Evolutionary conservation across 1,140 invertebrate genomes (phyloP).

Genomic region (Rhyacophila brunnea): DNA sequence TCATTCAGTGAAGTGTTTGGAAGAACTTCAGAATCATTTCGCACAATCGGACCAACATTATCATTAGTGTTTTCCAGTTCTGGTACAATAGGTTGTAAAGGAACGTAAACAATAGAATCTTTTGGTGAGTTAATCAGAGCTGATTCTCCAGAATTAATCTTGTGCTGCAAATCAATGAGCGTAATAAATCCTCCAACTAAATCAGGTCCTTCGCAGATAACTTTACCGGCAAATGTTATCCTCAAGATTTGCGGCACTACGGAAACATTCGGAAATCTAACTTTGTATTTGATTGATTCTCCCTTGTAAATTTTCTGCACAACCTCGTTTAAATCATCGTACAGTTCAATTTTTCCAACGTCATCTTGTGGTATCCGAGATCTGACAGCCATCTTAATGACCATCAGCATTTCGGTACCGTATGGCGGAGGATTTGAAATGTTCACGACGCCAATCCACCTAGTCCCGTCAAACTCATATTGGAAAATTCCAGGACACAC

Average conservation of each 20-base stretch:
- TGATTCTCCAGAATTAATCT: slow-evolving; percentile 37
- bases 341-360: slow-evolving; percentile 41
- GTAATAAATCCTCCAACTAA: slow-evolving; percentile 37
- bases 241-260: slow-evolving; percentile 41
- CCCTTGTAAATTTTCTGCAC: slow-evolving; percentile 34
- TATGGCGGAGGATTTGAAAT: slow-evolving; percentile 38
- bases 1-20: no score
- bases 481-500: slow-evolving; percentile 49
- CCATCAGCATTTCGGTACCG: slow-evolving; percentile 36
- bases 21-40: no score
- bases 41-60: no score
- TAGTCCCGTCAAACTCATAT: slow-evolving; percentile 41
- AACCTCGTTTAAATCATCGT: slow-evolving; percentile 36
- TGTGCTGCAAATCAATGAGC: slow-evolving; percentile 42
- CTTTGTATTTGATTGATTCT: slow-evolving; percentile 38
- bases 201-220: slow-evolving; percentile 38
- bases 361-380: slow-evolving; percentile 40
- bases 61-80: no score
- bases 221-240: slow-evolving; percentile 39
- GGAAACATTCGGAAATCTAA: slow-evolving; percentile 41
- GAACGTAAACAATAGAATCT: slow-evolving; percentile 4
- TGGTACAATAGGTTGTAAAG: background rate
- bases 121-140: slow-evolving; percentile 18
- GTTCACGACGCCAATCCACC: slow-evolving; percentile 41
- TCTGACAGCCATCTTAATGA: slow-evolving; percentile 38